phyloP scores from a whole-genome alignment of 2,113 vertebrate species.

The Baryphthengus martii region DNA sequence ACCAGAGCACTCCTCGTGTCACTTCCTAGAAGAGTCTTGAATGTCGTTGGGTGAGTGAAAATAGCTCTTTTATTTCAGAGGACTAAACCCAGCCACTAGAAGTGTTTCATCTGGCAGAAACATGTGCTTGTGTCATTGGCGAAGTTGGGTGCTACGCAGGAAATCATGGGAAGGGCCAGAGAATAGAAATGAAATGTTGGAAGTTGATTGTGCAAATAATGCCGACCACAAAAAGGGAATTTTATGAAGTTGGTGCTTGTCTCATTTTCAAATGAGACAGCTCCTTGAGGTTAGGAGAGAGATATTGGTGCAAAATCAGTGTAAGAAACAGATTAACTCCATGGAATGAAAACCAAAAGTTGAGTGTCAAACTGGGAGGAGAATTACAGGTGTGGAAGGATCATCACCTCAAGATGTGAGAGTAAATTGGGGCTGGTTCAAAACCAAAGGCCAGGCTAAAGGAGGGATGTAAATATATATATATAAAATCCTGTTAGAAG shows the following conservation, averaged over 20 bases:
- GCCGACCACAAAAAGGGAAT: not conserved
- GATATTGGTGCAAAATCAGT: not conserved
- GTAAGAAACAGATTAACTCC: not conserved
- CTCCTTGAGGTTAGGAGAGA: not conserved
- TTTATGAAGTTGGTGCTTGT: not conserved
- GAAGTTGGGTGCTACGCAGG: not conserved
- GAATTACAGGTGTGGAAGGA: not conserved
- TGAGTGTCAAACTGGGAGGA: not conserved
- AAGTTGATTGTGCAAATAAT: not conserved
- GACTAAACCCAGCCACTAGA: not conserved
- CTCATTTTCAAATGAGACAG: not conserved
- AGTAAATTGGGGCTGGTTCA: not conserved
- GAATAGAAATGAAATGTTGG: not conserved
- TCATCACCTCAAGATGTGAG: not conserved
- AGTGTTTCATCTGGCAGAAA: not conserved
- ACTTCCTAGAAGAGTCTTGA: not conserved
- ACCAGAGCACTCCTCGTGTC: not conserved
- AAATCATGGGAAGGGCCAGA: not conserved
- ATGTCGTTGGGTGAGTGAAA: not conserved
- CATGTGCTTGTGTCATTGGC: accelerated
- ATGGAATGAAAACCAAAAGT: not conserved
- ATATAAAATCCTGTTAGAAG: not conserved
- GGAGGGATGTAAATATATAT: not conserved
- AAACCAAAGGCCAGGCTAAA: not conserved
- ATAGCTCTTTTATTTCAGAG: not conserved